These are phyloP conservation scores for Otus sunia DNA, from an alignment of 2,113 vertebrate genomes.

Conservation along the genomic window DNA sequence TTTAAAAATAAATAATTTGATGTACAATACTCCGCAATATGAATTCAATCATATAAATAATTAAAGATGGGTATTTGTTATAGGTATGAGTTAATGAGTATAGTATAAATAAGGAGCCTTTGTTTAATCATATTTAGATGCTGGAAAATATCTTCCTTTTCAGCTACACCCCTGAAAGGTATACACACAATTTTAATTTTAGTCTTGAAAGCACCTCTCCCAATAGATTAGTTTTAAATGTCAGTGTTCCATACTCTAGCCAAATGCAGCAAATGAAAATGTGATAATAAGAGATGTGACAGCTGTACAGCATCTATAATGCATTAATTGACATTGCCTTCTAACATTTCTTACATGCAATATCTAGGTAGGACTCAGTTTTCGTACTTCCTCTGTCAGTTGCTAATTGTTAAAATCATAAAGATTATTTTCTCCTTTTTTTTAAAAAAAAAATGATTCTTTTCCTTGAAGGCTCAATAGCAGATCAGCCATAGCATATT, in stretches of 20 bases:
- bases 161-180: not conserved
- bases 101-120: not conserved
- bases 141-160: not conserved
- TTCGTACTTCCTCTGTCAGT: not conserved
- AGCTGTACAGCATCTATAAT: conserved; percentile 39
- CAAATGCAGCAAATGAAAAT: conserved; percentile 33
- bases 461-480: not conserved
- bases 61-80: not conserved
- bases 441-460: not conserved
- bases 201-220: not conserved
- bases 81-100: conserved; percentile 1
- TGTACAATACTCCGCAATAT: conserved; percentile 9
- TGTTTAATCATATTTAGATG: conserved; percentile 19
- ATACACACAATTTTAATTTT: conserved; percentile 24
- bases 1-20: not conserved
- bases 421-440: not conserved
- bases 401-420: not conserved
- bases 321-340: conserved; percentile 12
- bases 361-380: not conserved
- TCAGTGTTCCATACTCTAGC: conserved; percentile 7
- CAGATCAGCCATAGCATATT: not conserved
- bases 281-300: not conserved
- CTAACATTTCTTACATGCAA: not conserved
- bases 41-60: conserved; percentile 35
- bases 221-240: conserved; percentile 39